Evolutionary conservation across 2,888 invertebrate species (phyloP).

Genomic region (Artemia sp.): DNA sequence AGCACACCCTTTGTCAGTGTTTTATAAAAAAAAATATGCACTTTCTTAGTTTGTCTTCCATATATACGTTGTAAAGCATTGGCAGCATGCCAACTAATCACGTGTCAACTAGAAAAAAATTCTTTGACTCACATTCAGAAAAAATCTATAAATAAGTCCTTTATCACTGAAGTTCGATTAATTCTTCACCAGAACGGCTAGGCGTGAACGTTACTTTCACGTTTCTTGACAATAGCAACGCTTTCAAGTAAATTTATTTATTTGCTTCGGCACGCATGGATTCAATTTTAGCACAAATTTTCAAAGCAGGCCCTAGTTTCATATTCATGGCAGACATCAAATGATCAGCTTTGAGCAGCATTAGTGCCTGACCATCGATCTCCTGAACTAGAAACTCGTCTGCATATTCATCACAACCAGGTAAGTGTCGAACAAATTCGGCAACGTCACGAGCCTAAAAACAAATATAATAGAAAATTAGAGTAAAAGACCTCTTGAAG

Average conservation of each 20-base stretch:
- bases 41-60: too few relatives aligned
- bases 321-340: slow-evolving; percentile 84
- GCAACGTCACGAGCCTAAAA: slow-evolving; percentile 61
- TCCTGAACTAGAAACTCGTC: slow-evolving; percentile 88
- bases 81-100: too few relatives aligned
- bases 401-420: slow-evolving; percentile 78
- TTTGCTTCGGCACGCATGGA: slow-evolving; percentile 48
- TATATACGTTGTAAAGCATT: too few relatives aligned
- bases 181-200: too few relatives aligned
- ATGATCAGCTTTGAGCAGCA: slow-evolving; percentile 81
- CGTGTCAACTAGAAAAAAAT: too few relatives aligned
- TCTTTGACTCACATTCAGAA: too few relatives aligned
- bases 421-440: slow-evolving; percentile 67
- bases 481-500: slow-evolving; percentile 21
- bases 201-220: too few relatives aligned
- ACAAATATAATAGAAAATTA: slow-evolving; percentile 26
- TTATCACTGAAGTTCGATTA: too few relatives aligned
- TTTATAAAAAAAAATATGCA: too few relatives aligned
- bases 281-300: slow-evolving; percentile 82
- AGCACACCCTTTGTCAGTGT: too few relatives aligned
- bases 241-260: slow-evolving; percentile 21
- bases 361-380: slow-evolving; percentile 84
- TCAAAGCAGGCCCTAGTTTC: slow-evolving; percentile 86
- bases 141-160: too few relatives aligned
- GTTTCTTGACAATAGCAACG: too few relatives aligned